Percentiles rank a stretch among this genome's conserved stretches.
Conservation (phyloP, 2,113 vertebrate species). For the Desmodus rotundus region DNA sequence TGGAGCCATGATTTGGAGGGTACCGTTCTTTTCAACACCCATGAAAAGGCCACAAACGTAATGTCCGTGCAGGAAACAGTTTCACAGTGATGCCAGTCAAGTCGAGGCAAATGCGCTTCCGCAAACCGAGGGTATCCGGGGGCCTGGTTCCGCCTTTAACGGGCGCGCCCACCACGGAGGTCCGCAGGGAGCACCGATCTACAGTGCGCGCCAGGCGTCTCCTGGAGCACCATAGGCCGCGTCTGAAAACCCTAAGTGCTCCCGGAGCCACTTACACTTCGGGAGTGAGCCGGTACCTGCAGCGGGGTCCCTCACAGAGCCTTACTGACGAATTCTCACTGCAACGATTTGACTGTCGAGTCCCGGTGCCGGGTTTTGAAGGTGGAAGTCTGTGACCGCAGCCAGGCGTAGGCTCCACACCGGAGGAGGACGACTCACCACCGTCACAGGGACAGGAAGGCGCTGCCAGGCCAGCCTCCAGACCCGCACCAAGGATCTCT, state of each 20-base stretch:
- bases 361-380: neutral
- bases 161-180: rapidly evolving
- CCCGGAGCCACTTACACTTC: neutral
- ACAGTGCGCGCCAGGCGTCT: neutral
- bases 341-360: neutral
- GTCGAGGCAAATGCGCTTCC: neutral
- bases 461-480: slow-evolving; percentile 79
- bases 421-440: slow-evolving; percentile 39
- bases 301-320: neutral
- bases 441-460: slow-evolving; percentile 55
- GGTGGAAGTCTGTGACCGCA: slow-evolving; percentile 11
- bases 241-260: neutral
- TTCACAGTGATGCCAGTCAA: neutral
- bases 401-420: slow-evolving; percentile 8
- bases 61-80: neutral
- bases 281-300: neutral
- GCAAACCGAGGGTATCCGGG: neutral
- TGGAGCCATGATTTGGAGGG: neutral
- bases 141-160: neutral
- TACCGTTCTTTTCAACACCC: neutral
- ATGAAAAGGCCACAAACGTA: neutral
- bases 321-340: neutral
- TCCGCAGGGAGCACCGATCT: no score
- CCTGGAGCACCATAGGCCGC: neutral
- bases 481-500: slow-evolving; percentile 69